Base-by-base conservation (phyloP, 2,888 invertebrate species). In the Hemicrepidius hirtus region DNA sequence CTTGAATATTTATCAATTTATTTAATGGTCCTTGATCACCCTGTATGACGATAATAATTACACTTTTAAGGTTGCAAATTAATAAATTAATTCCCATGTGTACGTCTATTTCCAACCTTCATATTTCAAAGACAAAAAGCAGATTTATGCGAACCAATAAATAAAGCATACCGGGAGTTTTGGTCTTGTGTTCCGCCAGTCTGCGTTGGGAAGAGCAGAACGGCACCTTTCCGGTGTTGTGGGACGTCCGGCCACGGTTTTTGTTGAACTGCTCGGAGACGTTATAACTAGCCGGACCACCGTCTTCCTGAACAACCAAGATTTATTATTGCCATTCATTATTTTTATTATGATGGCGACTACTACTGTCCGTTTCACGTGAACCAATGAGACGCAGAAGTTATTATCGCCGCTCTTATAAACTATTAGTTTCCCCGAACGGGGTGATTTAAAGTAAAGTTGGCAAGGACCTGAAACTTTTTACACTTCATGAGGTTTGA, bases 181-280 rank as follows among this genome's bases (percentile, higher is more conserved):
- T 75, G 37, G 53, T 59, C 65, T 69, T 76, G 63, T 60, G 73
- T 66, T 35, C 63, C 53, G 65, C 62, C 35, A 71, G 66, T 65
- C 79, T 77, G 41, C 66, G 50, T 40, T 73, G 72, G 57, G 76
- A 73, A 69, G 75, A 68, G 66, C 77, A 75, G 75, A 84, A 84
- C 37, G 82, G 78, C 62, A 81, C 79, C 67, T 80, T 78, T 72
- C 76, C 78, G 73, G 75, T 75, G 62, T 80, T 79, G 76, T 79
- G 78, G 66, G 81, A 83, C 64, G 73, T 78, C 79, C 77, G 78
- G 74, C 79, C 75, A 41, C 68, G 75, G 74, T 68, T 79, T 78
- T 78, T 79, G 75, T 80, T 76, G 75, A 78, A 81, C 57, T 77
- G 73, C 63, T 76, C 73, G 28, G 72, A 72, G 67, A 80, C 71